Base-by-base conservation (phyloP, 2,888 invertebrate genomes). In the Neoitamus cyanurus region DNA sequence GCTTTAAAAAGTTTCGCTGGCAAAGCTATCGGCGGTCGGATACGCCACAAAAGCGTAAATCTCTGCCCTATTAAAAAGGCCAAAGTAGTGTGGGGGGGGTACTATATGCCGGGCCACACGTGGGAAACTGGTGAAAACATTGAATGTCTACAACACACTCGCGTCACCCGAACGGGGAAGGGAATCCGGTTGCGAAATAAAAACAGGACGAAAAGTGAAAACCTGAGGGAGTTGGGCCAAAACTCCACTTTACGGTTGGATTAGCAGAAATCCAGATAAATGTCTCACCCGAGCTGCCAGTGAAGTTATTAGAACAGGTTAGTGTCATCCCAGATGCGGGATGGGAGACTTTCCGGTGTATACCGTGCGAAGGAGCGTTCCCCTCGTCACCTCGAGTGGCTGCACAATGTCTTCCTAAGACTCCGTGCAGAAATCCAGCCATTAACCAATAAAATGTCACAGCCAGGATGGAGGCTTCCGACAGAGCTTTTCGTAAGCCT, bases 161-260 rank as follows among this genome's bases (percentile, higher is more conserved):
- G 6, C 25, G 7, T 9, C 20, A 2, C 20, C 7, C 58, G 58
- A 25, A 20, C 20, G 48, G 20, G 9, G 48, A 48, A 48, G 15
- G 48, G 25, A 48, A 9, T 1, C 9, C 20, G 7, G 7, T 20
- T 15, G 48, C 20, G 42, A 77, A 77, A 77, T 37, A 77, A 77
- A 77, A 77, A 20, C 13, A 73, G 48, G 4, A 69, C 30, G 42
- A 83, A 83, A 83, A 83, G 70, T 77, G 80, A 83, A 77, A 84
- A 20, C 70, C 77, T 25, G 9, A 42, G 77, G 30, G 46, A 77
- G 77, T 83, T 83, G 68, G 77, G 72, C 70, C 80, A 83, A 77
- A 70, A 85, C 83, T 80, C 84, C 75, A 85, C 85, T 85, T 85
- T 85, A 85, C 85, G 85, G 84, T 85, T 82, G 85, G 85, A 85